phyloP scores from a whole-genome alignment of 2,888 invertebrate species.

The Theretra japonica region DNA sequence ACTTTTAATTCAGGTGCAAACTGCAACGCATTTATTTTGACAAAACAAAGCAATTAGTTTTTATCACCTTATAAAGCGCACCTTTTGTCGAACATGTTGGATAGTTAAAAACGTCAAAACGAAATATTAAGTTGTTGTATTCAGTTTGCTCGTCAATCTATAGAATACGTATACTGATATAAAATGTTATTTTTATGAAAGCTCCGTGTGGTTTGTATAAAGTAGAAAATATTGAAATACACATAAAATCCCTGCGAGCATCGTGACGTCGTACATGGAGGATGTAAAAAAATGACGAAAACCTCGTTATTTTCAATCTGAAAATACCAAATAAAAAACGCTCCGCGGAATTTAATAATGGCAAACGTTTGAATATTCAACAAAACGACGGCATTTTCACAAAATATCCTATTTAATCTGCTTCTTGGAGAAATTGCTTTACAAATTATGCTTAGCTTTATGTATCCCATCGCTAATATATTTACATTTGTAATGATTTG shows the following conservation, averaged over 20 bases:
- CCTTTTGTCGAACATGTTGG: too few relatives aligned
- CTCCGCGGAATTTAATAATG: conserved; percentile 56
- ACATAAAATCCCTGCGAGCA: neutral
- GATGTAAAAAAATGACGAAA: conserved; percentile 6
- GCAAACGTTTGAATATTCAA: conserved; percentile 58
- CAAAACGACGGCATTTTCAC: conserved; percentile 47
- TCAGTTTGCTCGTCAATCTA: too few relatives aligned
- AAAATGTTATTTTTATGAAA: too few relatives aligned
- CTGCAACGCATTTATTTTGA: too few relatives aligned
- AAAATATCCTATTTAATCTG: conserved; percentile 52
- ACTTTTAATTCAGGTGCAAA: too few relatives aligned
- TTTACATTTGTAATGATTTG: conserved; percentile 15
- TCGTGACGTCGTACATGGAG: neutral
- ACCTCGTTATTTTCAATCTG: conserved; percentile 37
- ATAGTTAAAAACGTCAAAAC: too few relatives aligned
- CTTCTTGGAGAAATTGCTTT: conserved; percentile 43
- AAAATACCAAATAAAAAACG: conserved; percentile 50
- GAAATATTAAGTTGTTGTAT: too few relatives aligned
- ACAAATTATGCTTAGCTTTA: conserved; percentile 18
- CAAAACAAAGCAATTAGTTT: too few relatives aligned
- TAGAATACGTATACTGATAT: too few relatives aligned
- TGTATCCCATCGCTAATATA: conserved; percentile 36
- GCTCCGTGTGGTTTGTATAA: too few relatives aligned
- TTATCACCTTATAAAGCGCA: too few relatives aligned
- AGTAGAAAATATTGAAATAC: neutral